Evolutionary conservation across 2,888 invertebrate genomes (phyloP).

Genomic region (Drosophila pegasa): DNA sequence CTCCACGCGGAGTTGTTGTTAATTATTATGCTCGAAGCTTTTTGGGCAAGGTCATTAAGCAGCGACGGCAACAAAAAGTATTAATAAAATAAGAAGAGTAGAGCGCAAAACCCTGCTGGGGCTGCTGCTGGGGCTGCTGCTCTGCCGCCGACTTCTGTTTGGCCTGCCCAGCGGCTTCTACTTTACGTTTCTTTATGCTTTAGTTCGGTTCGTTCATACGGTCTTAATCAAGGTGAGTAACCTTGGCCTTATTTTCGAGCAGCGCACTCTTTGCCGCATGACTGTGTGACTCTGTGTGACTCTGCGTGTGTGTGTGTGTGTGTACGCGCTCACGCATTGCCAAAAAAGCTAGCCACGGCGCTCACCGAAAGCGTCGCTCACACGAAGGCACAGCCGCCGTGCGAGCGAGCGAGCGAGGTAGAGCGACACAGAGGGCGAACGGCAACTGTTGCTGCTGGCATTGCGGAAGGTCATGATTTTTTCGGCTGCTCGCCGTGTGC

Average conservation of each 20-base stretch:
- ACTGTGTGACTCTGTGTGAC: constrained; percentile 16
- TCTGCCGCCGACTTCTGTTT: constrained; percentile 48
- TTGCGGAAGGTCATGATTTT: constrained; percentile 84
- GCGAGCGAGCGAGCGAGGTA: constrained; percentile 39
- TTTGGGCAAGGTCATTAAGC: constrained; percentile 82
- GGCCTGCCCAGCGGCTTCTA: constrained; percentile 49
- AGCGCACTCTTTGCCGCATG: constrained; percentile 69
- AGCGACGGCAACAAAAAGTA: constrained; percentile 27
- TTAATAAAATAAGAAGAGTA: constrained; percentile 48
- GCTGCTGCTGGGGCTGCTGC: neutral
- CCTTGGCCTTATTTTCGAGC: constrained; percentile 84
- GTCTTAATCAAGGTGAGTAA: constrained; percentile 84
- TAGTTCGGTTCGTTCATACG: constrained; percentile 73
- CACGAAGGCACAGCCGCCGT: constrained; percentile 47
- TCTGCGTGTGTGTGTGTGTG: constrained; percentile 28
- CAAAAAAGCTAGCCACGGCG: constrained; percentile 62
- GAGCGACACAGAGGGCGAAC: constrained; percentile 38
- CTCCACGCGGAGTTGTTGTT: constrained; percentile 60
- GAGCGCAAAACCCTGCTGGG: constrained; percentile 26
- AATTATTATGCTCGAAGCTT: constrained; percentile 82
- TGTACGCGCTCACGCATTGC: constrained; percentile 66
- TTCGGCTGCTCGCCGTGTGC: constrained; percentile 53
- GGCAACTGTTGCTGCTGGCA: constrained; percentile 72
- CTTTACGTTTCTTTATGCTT: constrained; percentile 61
- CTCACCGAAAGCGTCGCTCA: constrained; percentile 58